Base-by-base conservation (phyloP, 2,797 vertebrate genomes). In the Gouania willdenowi region DNA sequence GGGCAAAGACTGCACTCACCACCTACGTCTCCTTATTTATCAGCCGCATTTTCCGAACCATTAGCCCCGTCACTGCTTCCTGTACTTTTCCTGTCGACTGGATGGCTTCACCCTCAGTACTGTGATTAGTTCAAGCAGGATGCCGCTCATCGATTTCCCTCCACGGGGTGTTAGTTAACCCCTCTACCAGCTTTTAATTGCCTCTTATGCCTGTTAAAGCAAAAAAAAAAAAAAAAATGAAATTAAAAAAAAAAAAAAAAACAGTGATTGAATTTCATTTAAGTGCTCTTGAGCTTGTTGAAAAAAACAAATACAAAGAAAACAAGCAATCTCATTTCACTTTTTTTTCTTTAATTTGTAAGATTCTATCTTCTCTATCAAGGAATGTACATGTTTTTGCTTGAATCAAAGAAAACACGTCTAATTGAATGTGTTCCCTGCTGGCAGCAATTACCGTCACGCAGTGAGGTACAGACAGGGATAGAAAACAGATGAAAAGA, bases 31-130 rank as follows among this genome's bases (percentile, higher is more conserved):
- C 52, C 58, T 75, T 67, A 48, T 81, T 79, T 75, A 84, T 83
- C 79, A 75, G 57, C 41, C 18, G 66, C 60, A 49, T 77, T 84
- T 85, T 85, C 80, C 79, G 51, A 79, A 64, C 81, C 83, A 87
- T 84, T 85, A 83, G 66, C 51, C 53, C 59, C 62, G 81, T 71
- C 81, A 72, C 69, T 79, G 74, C 77, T 69, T 82, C 77, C 75
- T 82, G 71, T 77, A 81, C 71, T 78, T 72, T 81, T 58, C 77
- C 46, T 77, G 75, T 78, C 73, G 62, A 53, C 67, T 62, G 61
- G 57, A 68, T 54, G 56, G 69, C 68, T 77, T 77, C 66, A 35
- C 46, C 52, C 63, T 64, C 59, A 43, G 41, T 70, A 42, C 73
- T 59, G 71, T 68, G 77, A 84, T 85, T 82, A 80, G 72, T 68